These are phyloP conservation scores for Acronicta psi DNA, from an alignment of 2,888 invertebrate species.

Conservation along the genomic window DNA sequence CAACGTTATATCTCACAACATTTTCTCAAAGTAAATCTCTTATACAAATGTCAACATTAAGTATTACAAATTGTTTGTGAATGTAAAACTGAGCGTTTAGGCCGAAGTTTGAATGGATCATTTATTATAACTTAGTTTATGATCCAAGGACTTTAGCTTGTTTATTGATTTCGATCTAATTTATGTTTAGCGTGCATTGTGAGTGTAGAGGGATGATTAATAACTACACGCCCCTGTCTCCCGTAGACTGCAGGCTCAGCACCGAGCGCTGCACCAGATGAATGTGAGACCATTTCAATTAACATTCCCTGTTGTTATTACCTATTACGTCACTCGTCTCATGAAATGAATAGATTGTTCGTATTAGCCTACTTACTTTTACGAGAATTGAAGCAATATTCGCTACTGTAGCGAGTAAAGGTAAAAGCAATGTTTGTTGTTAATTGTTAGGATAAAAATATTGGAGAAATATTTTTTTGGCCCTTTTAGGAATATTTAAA, in stretches of 20 bases:
- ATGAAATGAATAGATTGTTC: constrained; percentile 17
- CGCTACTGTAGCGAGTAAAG: background rate
- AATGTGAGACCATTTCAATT: constrained; percentile 43
- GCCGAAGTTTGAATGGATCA: constrained; percentile 41
- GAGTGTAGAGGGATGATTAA: constrained; percentile 54
- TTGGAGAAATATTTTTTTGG: constrained; percentile 25
- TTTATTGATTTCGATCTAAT: constrained; percentile 44
- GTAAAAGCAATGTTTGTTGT: constrained; percentile 4
- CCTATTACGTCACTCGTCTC: constrained; percentile 32
- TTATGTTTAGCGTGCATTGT: constrained; percentile 25
- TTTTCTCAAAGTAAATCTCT: constrained; percentile 48
- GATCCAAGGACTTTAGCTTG: constrained; percentile 23
- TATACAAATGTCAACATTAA: constrained; percentile 56
- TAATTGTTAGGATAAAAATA: constrained; percentile 15
- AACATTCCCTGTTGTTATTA: constrained; percentile 49
- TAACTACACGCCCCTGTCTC: constrained; percentile 24
- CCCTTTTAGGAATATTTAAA: constrained; percentile 13
- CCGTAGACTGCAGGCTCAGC: constrained; percentile 42
- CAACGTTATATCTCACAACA: constrained; percentile 38
- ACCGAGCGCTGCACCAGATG: constrained; percentile 27
- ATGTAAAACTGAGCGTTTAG: constrained; percentile 45
- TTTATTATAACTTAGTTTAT: constrained; percentile 39
- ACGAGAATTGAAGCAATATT: constrained; percentile 3
- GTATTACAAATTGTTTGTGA: constrained; percentile 56
- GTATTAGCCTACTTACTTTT: constrained; percentile 8